Base-by-base conservation (phyloP, 2,888 invertebrate genomes). In the Mimachlamys varia region DNA sequence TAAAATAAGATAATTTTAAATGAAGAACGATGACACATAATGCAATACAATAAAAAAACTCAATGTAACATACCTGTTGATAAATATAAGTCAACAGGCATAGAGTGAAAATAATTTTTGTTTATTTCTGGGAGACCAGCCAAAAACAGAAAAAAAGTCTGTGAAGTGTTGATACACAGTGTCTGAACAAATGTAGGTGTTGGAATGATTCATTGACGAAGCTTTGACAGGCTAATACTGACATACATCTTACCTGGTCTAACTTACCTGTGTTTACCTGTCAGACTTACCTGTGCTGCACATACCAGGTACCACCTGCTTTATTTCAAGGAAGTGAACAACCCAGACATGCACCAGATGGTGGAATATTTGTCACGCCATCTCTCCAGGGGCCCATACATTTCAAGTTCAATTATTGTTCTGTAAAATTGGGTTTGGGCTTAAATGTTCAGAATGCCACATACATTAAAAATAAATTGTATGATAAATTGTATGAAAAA, bases 261-360 rank as follows among this genome's bases (percentile, higher is more conserved):
- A 76, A 10, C 19, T 76, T 76, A 76, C 76, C 76, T 76, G 76
- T 76, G 22, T 76, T 27, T 76, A 76, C 76, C 76, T 76, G 76
- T 76, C 76, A 76, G 33, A 17, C 76, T 12, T 27, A 76, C 62
- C 62, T 62, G 62, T 22, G 22, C 7, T 76, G 76, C 76, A 76
- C 76, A 44, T 44, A 44, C 44, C 44, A 76, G 13, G 13, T 76
- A 76, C 76, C 76, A 76, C 76, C 76, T 76, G 76, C 76, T 76
- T 33, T 27, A 33, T 76, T 76, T 76, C 76, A 76, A 76, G 76
- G 76, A 76, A 76, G 76, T 76, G 27, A 76, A 76, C 76, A 58
- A 58, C 22, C 58, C 58, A 76, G 76, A 76, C 76, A 76, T 76
- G 76, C 27, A 76, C 76, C 76, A 76, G 27, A 76, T 76, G 76